These are phyloP conservation scores for Podiceps cristatus DNA, from an alignment of 2,113 vertebrate species.

Conservation along the genomic window DNA sequence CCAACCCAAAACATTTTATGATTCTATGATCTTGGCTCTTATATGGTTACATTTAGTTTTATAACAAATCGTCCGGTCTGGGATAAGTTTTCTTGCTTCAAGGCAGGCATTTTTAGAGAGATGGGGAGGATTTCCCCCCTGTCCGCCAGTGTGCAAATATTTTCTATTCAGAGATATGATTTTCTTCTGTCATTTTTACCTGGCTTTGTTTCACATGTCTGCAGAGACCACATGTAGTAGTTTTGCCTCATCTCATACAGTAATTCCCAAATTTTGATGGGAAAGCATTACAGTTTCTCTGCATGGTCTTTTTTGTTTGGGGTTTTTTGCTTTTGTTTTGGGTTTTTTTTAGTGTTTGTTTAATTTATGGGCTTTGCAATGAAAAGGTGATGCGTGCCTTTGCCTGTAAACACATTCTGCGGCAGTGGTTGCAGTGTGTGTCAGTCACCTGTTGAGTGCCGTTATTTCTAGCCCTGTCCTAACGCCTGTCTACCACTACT, in stretches of 20 bases:
- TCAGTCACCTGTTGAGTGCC: not conserved
- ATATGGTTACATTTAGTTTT: not conserved
- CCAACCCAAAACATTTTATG: too few species aligned
- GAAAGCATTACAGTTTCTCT: not conserved
- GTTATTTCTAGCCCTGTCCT: too few species aligned
- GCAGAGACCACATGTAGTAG: not conserved
- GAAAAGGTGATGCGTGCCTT: not conserved
- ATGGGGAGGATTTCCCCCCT: not conserved
- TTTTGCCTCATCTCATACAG: not conserved
- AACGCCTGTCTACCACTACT: not conserved
- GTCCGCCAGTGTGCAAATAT: not conserved
- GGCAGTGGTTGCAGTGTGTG: not conserved
- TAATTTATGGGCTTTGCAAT: not conserved
- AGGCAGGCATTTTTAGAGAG: not conserved
- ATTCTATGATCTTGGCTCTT: not conserved
- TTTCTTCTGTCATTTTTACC: not conserved
- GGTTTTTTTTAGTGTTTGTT: not conserved
- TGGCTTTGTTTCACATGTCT: not conserved
- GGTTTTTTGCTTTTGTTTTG: too few species aligned
- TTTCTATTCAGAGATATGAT: not conserved
- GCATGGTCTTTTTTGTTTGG: not conserved
- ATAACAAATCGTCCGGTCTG: not conserved
- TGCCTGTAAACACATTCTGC: not conserved
- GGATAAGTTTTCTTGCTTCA: not conserved
- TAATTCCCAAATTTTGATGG: not conserved